Evolutionary conservation across 2,113 vertebrate species (phyloP).

Genomic region (Morone chrysops): DNA sequence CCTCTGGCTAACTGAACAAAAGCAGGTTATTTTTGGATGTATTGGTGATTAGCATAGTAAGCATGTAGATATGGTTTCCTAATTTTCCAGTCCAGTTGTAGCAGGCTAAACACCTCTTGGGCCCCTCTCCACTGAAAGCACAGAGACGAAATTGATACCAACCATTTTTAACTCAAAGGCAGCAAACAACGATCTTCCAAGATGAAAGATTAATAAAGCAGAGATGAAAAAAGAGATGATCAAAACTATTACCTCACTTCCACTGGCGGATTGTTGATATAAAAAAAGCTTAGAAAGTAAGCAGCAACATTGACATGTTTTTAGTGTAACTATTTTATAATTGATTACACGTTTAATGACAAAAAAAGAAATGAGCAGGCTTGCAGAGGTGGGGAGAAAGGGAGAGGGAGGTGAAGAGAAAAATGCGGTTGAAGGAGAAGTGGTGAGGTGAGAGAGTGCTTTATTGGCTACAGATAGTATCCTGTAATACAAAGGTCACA

Average conservation of each 20-base stretch:
- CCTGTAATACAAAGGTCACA: conserved; percentile 9
- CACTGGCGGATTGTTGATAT: not conserved
- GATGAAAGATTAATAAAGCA: not conserved
- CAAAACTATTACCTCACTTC: not conserved
- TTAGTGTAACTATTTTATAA: not conserved
- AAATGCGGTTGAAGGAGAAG: not conserved
- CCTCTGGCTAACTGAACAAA: too few species aligned
- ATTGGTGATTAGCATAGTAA: not conserved
- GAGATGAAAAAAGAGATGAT: not conserved
- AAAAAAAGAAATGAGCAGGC: not conserved
- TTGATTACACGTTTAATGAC: not conserved
- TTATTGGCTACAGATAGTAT: conserved; percentile 8
- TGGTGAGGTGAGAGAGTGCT: not conserved
- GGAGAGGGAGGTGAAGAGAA: not conserved
- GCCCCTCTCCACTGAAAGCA: too few species aligned
- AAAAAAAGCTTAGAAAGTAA: not conserved
- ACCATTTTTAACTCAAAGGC: too few species aligned
- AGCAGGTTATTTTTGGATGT: too few species aligned
- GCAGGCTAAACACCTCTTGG: too few species aligned
- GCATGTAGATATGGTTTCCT: too few species aligned
- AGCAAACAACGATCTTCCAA: not conserved
- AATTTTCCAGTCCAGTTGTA: not conserved
- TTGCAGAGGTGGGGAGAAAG: not conserved
- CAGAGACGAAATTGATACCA: too few species aligned
- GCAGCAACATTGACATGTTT: not conserved